These are phyloP conservation scores for Malurus alboscapulatus DNA, from an alignment of 2,113 vertebrate genomes.

Conservation along the genomic window DNA sequence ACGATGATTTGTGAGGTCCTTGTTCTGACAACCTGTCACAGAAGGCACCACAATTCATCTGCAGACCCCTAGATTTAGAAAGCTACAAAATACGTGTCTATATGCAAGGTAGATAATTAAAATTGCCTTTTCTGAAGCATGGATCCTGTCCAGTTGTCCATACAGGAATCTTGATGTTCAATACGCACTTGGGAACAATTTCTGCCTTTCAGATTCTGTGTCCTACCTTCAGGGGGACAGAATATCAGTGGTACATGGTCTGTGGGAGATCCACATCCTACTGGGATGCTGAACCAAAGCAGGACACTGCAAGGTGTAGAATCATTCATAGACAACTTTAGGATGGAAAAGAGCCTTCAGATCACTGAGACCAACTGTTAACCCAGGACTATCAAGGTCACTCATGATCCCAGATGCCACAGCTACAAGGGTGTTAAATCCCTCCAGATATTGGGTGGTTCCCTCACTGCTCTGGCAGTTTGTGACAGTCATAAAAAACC, in stretches of 20 bases:
- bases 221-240: background rate
- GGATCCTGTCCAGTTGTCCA: background rate
- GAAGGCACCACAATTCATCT: background rate
- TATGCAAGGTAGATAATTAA: background rate
- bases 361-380: too few relatives aligned
- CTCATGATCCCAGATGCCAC: background rate
- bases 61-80: background rate
- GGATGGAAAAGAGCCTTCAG: background rate
- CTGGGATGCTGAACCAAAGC: background rate
- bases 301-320: too few relatives aligned
- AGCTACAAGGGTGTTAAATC: background rate
- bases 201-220: background rate
- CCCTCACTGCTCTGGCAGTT: background rate
- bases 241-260: too few relatives aligned
- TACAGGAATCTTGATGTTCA: background rate
- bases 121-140: background rate
- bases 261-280: background rate
- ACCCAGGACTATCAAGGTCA: background rate
- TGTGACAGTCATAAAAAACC: background rate
- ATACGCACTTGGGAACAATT: background rate
- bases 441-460: too few relatives aligned
- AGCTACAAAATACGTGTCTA: background rate
- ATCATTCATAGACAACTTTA: background rate
- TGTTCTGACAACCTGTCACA: background rate
- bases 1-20: rapidly evolving